phyloP scores from a whole-genome alignment of 1,140 invertebrate species.

The Drosophila orena region DNA sequence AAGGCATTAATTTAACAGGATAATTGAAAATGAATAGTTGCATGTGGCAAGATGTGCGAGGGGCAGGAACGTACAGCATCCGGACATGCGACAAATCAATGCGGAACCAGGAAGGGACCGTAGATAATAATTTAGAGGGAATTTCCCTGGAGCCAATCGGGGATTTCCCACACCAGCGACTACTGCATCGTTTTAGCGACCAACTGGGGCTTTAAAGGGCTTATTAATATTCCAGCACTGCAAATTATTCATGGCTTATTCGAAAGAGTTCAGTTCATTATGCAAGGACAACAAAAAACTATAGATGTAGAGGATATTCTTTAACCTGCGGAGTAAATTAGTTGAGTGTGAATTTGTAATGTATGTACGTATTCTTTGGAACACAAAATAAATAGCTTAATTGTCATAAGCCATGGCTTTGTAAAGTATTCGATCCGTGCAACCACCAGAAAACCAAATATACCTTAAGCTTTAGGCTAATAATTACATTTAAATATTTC shows the following conservation, averaged over 20 bases:
- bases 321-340: too few species aligned
- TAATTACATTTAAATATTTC: neutral
- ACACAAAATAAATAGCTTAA: too few species aligned
- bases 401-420: too few species aligned
- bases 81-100: conserved; percentile 46
- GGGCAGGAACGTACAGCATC: conserved; percentile 12
- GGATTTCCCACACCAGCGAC: conserved; percentile 1
- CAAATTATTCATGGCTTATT: conserved; percentile 15
- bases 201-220: conserved; percentile 2
- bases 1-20: conserved; percentile 64
- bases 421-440: too few species aligned
- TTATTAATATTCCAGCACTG: conserved; percentile 13
- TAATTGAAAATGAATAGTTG: conserved; percentile 62
- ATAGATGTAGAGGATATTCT: neutral
- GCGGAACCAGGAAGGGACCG: conserved; percentile 48
- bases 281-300: conserved; percentile 17
- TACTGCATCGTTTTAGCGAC: neutral
- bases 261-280: conserved; percentile 16
- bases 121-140: conserved; percentile 47
- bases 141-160: conserved; percentile 26
- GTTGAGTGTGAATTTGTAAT: too few species aligned
- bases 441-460: neutral
- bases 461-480: neutral
- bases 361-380: too few species aligned
- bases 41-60: conserved; percentile 13